Evolutionary conservation across 2,113 vertebrate genomes (phyloP).

Genomic region (Pithys albifrons): DNA sequence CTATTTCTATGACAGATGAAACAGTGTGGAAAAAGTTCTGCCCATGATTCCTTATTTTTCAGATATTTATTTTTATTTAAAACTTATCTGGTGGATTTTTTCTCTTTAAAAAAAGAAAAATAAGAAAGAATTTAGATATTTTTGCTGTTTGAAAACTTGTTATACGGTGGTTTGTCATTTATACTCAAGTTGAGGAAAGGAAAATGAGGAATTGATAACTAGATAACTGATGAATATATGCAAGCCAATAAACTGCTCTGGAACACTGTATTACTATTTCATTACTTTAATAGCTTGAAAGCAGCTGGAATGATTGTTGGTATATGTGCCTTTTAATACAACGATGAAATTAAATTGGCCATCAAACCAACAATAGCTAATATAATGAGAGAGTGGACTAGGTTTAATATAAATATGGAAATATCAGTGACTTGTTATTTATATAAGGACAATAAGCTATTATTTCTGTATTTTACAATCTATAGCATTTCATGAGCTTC

Average conservation of each 20-base stretch:
- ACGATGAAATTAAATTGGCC: conserved; percentile 53
- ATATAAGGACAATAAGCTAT: conserved; percentile 8
- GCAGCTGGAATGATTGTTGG: conserved; percentile 11
- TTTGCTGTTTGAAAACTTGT: neutral
- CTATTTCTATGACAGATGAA: neutral
- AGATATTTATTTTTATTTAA: neutral
- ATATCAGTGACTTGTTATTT: conserved; percentile 14
- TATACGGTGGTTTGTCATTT: neutral
- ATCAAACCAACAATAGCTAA: conserved; percentile 58
- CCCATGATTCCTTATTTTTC: neutral
- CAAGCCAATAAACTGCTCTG: conserved; percentile 27
- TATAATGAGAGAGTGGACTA: conserved; percentile 37
- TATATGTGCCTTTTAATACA: conserved; percentile 60
- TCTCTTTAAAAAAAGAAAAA: neutral
- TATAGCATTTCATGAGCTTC: conserved; percentile 13
- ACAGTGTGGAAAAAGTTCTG: neutral
- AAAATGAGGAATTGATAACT: neutral
- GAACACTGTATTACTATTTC: conserved; percentile 43
- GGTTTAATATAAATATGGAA: conserved; percentile 57
- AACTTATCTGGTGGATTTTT: neutral
- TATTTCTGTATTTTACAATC: conserved; percentile 14
- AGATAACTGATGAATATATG: neutral
- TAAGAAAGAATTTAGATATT: neutral
- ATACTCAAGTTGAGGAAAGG: fast-evolving
- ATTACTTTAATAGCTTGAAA: conserved; percentile 58